phyloP scores from a whole-genome alignment of 1,140 invertebrate species.

The Conus betulinus region DNA sequence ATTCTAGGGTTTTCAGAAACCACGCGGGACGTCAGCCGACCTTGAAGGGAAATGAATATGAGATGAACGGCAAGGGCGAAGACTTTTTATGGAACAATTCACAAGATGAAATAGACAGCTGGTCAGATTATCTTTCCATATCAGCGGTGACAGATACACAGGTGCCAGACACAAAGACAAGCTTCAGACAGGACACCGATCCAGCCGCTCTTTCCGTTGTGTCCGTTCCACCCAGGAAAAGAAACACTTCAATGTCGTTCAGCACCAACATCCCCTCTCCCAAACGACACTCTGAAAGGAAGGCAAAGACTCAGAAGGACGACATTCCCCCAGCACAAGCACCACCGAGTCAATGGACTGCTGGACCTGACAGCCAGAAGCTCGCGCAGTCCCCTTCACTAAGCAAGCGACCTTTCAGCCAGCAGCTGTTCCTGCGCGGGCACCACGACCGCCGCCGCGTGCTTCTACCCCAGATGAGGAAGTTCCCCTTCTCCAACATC shows the following conservation, averaged over 20 bases:
- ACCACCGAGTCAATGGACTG: background rate
- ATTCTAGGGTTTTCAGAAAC: background rate
- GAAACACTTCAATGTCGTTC: background rate
- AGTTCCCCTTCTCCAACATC: conserved; percentile 63
- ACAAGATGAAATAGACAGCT: background rate
- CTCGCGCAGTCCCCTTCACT: background rate
- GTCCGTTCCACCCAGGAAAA: background rate
- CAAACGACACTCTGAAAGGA: background rate
- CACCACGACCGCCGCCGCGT: conserved; percentile 51
- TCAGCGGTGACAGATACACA: background rate
- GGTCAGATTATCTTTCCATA: background rate
- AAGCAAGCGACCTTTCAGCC: background rate
- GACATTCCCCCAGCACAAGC: background rate
- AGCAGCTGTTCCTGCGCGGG: conserved; percentile 47
- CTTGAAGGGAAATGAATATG: background rate
- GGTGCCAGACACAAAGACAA: background rate
- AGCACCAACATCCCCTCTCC: background rate
- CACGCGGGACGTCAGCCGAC: no score
- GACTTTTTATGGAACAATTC: no score
- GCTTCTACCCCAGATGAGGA: conserved; percentile 41
- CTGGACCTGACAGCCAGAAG: background rate
- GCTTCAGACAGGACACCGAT: background rate
- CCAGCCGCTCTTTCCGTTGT: background rate
- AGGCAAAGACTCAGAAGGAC: background rate
- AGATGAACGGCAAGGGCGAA: no score